Base-by-base conservation (phyloP, 2,888 invertebrate species). In the Cybosia mesomella region DNA sequence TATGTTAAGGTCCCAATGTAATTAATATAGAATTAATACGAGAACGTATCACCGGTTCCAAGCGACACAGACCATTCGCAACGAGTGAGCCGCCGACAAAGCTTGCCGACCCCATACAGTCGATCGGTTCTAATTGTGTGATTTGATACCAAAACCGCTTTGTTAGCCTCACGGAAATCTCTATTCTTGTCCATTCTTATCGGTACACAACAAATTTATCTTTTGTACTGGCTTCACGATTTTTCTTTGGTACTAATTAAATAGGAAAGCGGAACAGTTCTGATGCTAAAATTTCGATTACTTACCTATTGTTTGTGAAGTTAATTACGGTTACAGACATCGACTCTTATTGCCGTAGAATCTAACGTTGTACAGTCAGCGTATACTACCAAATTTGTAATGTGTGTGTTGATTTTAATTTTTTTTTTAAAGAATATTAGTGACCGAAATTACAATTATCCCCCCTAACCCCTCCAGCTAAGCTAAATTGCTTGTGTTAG, bases 91-190 rank as follows among this genome's bases (percentile, higher is more conserved):
- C 81, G 88, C 93, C 94, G 94, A 92, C 94, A 93, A 93, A 94
- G 93, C 89, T 22, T 80, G 66, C 91, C 90, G 90, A 79, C 89
- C n/a, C 85, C 85, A 87, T 85, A 90, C 89, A 87, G 82, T 86
- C 91, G 93, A 93, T 94, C 93, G 91, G 86, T 91, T 93, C 91
- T 95, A 95, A 95, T 95, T 94, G 95, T 95, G 91, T 91, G 94
- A 93, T 93, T 93, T 91, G 94, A 94, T 94, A 93, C 92, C 88
- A 93, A 93, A 94, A 92, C n/a, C 90, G 89, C 92, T 91, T 94
- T 94, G 94, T 94, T 91, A 89, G 83, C 85, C 88, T 86, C 87
- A 87, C 88, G 87, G 88, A 91, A 92, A 92, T 90, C 91, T 93
- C 90, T 90, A 92, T 92, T 92, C 87, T 85, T 87, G 90, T 91